Evolutionary conservation across 2,113 vertebrate genomes (phyloP).

Genomic region (Galbula dea): DNA sequence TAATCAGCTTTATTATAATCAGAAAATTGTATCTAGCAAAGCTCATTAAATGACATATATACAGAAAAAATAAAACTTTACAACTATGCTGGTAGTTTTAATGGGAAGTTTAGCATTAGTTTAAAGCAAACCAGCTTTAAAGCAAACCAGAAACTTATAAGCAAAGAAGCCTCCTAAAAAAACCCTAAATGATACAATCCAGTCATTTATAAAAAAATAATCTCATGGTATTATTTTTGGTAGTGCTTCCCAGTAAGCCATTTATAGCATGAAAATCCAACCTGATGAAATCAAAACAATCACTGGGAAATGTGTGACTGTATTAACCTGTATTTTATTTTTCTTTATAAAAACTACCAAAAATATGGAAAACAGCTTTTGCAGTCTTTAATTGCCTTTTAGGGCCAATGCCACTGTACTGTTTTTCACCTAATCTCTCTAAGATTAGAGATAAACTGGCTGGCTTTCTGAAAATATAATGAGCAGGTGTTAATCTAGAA

Average conservation of each 20-base stretch:
- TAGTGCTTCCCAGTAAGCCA: not conserved
- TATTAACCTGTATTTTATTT: not conserved
- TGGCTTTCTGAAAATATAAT: not conserved
- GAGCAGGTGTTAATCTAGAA: not conserved
- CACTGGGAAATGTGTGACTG: not conserved
- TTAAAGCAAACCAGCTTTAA: not conserved
- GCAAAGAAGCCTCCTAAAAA: not conserved
- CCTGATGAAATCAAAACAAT: not conserved
- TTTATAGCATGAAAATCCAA: not conserved
- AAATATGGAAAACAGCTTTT: not conserved
- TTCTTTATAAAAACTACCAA: not conserved
- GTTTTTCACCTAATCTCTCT: not conserved
- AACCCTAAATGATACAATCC: not conserved
- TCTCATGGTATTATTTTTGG: not conserved
- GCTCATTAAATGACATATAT: slow-evolving; percentile 51
- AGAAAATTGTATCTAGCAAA: slow-evolving; percentile 72
- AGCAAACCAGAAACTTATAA: not conserved
- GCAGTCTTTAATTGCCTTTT: not conserved
- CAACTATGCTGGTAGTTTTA: not conserved
- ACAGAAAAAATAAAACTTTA: slow-evolving; percentile 33
- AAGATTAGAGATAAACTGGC: not conserved
- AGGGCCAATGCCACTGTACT: not conserved
- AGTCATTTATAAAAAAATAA: not conserved
- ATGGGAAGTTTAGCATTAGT: not conserved
- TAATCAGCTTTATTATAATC: slow-evolving; percentile 75